Evolutionary conservation across 2,888 invertebrate species (phyloP).

Genomic region (Drosophila bunnanda): DNA sequence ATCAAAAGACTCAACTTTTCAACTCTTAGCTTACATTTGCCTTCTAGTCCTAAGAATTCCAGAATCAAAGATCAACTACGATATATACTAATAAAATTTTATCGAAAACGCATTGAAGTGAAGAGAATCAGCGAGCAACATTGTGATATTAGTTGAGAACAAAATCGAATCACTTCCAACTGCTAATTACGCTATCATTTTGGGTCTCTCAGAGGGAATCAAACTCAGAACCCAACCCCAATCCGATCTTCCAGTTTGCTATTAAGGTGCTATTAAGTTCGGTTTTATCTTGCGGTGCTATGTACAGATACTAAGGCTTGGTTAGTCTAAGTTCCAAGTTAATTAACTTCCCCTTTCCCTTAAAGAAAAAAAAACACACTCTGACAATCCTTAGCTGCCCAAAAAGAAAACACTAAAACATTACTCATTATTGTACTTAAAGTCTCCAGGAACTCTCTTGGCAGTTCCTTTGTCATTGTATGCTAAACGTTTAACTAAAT

Average conservation of each 20-base stretch:
- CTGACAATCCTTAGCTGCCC: slow-evolving; percentile 75
- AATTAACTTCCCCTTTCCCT: background rate
- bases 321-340: slow-evolving; percentile 46
- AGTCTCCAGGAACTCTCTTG: slow-evolving; percentile 49
- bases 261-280: slow-evolving; percentile 59
- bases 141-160: slow-evolving; percentile 80
- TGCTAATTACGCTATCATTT: slow-evolving; percentile 70
- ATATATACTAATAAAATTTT: slow-evolving; percentile 24
- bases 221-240: slow-evolving; percentile 18
- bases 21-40: slow-evolving; percentile 79
- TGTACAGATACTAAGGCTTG: slow-evolving; percentile 55
- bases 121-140: slow-evolving; percentile 74
- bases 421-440: slow-evolving; percentile 37
- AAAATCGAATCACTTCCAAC: slow-evolving; percentile 77
- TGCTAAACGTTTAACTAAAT: slow-evolving; percentile 58
- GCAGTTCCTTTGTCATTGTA: slow-evolving; percentile 35
- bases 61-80: slow-evolving; percentile 53
- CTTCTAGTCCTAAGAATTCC: slow-evolving; percentile 69
- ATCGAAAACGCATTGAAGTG: slow-evolving; percentile 35
- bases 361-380: slow-evolving; percentile 12
- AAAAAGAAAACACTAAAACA: slow-evolving; percentile 23
- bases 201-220: slow-evolving; percentile 11
- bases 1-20: slow-evolving; percentile 67
- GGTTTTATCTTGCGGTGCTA: slow-evolving; percentile 69
- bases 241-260: slow-evolving; percentile 27